Evolutionary conservation across 2,888 invertebrate genomes (phyloP), one percentile per base, ranked within the genome.

Genomic region (Cryptophagus acutangulus): DNA sequence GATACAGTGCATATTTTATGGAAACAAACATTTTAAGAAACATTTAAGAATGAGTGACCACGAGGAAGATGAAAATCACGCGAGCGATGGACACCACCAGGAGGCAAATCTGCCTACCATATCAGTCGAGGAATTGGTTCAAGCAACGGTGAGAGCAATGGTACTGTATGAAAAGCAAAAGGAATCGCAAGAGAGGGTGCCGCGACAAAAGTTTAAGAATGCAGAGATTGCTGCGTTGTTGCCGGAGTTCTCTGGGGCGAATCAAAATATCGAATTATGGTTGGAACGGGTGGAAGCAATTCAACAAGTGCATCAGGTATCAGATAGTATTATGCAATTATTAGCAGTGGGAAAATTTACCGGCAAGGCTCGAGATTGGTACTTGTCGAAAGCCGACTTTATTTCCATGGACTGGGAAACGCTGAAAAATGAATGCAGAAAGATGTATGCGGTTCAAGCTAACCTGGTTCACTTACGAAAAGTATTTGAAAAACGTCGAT

Each of bases 291-390:
- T 44, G 14, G 35, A 38, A 20, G 16, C 38, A 12, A 29, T 41
- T 10, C 28, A 41, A 37, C 29, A 14, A 10, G 39, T 41, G 6
- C 42, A 42, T 10, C 24, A 39, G 6, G 44, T 45, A n/a, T 33
- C 47, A 17, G 36, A 41, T 33, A 13, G 28, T 17, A 28, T 47
- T 2, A 47, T 45, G n/a, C 41, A 38, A 29, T 12, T 45, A 8
- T 18, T 45, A 17, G 41, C 41, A 12, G 31, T 47, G 2, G 45
- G 47, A 2, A 47, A 47, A 30, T 13, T 45, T 1, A 25, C 18
- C 4, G 36, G 30, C 8, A 18, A 28, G 20, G 46, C 40, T 1
- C 39, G 40, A 24, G n/a, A 17, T 2, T 46, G 43, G 43, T 46
- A 43, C 33, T 25, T 24, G 16, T 41, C 40, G 1, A 44, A 38